Percentiles rank a stretch among this genome's conserved stretches.
Evolutionary conservation across 2,888 invertebrate species (phyloP).

Genomic region (Maniola hyperantus): DNA sequence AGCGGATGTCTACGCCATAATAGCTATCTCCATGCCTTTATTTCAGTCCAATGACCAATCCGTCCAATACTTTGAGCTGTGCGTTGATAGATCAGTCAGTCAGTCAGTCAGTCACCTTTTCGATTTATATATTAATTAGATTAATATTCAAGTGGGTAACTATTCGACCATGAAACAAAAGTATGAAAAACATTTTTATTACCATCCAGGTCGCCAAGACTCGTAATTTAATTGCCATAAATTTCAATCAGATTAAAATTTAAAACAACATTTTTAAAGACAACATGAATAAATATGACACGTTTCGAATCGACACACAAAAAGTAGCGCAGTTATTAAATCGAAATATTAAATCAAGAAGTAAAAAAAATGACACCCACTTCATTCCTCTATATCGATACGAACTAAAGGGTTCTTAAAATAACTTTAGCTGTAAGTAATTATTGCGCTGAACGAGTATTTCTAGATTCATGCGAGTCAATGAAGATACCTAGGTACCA

Average conservation of each 20-base stretch:
- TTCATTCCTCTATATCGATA: slow-evolving; percentile 30
- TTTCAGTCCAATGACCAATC: no score
- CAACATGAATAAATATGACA: slow-evolving; percentile 14
- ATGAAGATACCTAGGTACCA: slow-evolving; percentile 47
- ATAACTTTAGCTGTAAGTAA: slow-evolving; percentile 49
- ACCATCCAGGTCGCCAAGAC: not conserved
- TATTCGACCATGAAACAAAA: not conserved
- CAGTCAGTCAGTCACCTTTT: no score
- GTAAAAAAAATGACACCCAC: slow-evolving; percentile 28
- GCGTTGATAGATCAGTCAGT: no score
- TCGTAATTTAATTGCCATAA: slow-evolving; percentile 5
- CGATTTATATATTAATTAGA: no score
- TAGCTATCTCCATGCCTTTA: no score
- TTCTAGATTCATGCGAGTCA: slow-evolving; percentile 46
- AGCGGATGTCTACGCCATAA: no score
- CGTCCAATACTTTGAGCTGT: no score
- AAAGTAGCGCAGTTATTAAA: slow-evolving; percentile 10
- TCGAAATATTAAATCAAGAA: slow-evolving; percentile 27
- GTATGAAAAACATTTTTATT: not conserved
- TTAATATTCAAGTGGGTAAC: no score
- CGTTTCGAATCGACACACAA: not conserved
- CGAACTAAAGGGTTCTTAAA: slow-evolving; percentile 49
- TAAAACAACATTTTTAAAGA: not conserved
- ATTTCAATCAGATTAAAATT: slow-evolving; percentile 7
- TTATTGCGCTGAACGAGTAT: slow-evolving; percentile 43